Conservation (phyloP, 2,797 vertebrate species). For the Coregonus sp. region DNA sequence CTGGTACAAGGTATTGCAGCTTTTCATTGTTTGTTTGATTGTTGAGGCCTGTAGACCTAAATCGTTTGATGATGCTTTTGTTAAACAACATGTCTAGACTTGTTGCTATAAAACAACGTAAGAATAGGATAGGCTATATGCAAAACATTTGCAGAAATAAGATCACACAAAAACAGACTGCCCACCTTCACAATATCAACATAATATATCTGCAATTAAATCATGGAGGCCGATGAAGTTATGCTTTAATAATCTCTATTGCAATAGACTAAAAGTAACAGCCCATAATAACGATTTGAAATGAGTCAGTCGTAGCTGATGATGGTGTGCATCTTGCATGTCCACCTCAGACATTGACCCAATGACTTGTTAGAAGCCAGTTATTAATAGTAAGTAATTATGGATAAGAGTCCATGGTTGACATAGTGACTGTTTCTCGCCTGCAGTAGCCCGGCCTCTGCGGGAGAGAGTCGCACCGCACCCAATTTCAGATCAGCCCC, state of each 20-base stretch:
- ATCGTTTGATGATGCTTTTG: not conserved
- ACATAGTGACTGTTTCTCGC: slow-evolving; percentile 37
- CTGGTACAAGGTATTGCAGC: not conserved
- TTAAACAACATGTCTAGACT: not conserved
- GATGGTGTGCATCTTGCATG: not conserved
- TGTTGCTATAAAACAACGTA: not conserved
- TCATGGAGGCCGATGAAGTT: not conserved
- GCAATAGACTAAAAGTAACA: not conserved
- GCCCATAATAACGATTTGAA: not conserved
- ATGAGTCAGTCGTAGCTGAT: too few species aligned
- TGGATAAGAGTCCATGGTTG: slow-evolving; percentile 18
- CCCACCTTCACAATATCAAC: not conserved
- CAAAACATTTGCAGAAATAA: too few species aligned
- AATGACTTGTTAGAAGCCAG: not conserved
- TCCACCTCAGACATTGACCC: not conserved
- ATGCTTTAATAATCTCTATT: not conserved
- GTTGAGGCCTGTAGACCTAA: not conserved
- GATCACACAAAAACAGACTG: not conserved
- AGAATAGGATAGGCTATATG: too few species aligned
- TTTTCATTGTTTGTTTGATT: not conserved
- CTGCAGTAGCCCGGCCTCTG: slow-evolving; percentile 35
- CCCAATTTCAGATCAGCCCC: slow-evolving; percentile 49
- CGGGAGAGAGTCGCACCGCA: slow-evolving; percentile 41
- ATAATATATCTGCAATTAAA: not conserved
- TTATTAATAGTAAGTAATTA: not conserved